These are phyloP conservation scores for Frankliniella fusca DNA, from an alignment of 2,888 invertebrate genomes.

Conservation along the genomic window DNA sequence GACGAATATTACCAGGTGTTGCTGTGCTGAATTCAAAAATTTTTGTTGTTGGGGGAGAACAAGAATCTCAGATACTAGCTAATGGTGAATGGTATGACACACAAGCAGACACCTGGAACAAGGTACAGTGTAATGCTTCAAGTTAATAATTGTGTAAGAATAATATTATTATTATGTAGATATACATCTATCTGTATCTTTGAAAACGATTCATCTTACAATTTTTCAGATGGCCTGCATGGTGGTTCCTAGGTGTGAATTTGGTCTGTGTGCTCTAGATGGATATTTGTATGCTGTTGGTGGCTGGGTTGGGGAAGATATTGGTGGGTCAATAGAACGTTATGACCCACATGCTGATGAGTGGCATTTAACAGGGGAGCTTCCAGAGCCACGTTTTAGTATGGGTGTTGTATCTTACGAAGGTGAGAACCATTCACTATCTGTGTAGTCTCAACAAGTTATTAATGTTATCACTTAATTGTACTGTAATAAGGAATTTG, in stretches of 20 bases:
- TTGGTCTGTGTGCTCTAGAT: constrained; percentile 79
- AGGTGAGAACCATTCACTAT: constrained; percentile 54
- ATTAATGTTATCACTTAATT: no score
- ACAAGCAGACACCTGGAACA: constrained; percentile 55
- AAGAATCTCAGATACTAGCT: constrained; percentile 81
- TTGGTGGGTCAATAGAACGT: constrained; percentile 81
- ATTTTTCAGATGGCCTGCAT: background rate
- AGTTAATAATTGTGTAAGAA: background rate
- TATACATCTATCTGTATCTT: background rate
- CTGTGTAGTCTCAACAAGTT: no score
- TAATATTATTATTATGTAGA: no score
- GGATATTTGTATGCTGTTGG: constrained; percentile 83
- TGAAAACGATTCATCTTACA: background rate
- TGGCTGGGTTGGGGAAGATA: constrained; percentile 90
- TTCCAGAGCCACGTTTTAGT: constrained; percentile 82
- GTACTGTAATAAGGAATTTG: no score
- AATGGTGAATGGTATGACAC: constrained; percentile 83
- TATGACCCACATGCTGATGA: constrained; percentile 74
- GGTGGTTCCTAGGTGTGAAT: constrained; percentile 78
- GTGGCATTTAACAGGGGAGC: constrained; percentile 72
- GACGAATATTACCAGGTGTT: constrained; percentile 82
- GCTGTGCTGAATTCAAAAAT: constrained; percentile 78
- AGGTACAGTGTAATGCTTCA: no score
- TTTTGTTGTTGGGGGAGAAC: constrained; percentile 88
- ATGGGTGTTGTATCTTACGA: constrained; percentile 85